Conservation (phyloP, 2,113 vertebrate species). For the Hippocampus mohnikei region DNA sequence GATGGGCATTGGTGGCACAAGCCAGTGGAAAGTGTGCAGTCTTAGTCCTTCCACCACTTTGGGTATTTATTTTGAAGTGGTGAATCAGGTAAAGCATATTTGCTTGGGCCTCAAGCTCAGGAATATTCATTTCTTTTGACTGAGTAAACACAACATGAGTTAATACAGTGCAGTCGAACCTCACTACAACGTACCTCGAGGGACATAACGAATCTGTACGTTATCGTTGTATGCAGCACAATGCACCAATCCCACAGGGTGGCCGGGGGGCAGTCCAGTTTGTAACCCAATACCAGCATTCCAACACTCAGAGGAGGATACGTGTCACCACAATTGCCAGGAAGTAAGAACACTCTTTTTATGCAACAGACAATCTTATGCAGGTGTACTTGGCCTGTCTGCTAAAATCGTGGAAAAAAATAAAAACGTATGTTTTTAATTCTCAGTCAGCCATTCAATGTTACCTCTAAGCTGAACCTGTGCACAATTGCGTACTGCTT, state of each 20-base stretch:
- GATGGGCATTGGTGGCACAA: constrained; percentile 88
- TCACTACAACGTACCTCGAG: too few relatives aligned
- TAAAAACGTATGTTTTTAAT: too few relatives aligned
- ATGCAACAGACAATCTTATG: neutral
- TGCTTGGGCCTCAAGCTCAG: neutral
- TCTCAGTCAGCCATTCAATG: too few relatives aligned
- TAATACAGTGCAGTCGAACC: too few relatives aligned
- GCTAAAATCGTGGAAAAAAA: too few relatives aligned
- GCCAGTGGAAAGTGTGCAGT: constrained; percentile 92
- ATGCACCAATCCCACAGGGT: constrained; percentile 88
- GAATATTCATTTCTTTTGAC: neutral
- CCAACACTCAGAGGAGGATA: constrained; percentile 86
- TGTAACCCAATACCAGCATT: constrained; percentile 94
- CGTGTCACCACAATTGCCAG: constrained; percentile 91
- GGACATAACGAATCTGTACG: too few relatives aligned
- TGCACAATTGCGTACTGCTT: too few relatives aligned
- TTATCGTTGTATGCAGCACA: constrained; percentile 78
- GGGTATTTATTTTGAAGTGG: constrained; percentile 91
- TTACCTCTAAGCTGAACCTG: too few relatives aligned
- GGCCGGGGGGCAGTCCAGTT: constrained; percentile 92
- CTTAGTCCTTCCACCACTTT: constrained; percentile 86
- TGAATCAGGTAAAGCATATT: constrained; percentile 84
- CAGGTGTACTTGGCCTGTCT: neutral
- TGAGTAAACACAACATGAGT: neutral
- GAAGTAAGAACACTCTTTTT: constrained; percentile 80